Percentiles rank a stretch among this genome's conserved stretches.
phyloP scores from a whole-genome alignment of 64 coral and sea anemone species.

The Hydrozoanthus tunicans region DNA sequence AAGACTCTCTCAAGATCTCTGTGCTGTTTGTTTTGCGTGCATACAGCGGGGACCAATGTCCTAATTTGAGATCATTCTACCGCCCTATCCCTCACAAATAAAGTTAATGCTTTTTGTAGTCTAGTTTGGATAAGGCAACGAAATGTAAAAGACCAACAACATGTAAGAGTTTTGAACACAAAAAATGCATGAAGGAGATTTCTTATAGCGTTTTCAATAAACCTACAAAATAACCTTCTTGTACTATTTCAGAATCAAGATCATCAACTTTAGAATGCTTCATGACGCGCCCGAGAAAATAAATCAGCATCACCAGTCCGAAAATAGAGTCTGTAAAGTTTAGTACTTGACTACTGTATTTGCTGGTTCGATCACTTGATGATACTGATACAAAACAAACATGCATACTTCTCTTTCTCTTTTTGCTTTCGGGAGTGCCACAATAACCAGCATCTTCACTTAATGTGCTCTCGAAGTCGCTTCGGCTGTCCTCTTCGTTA shows the following conservation, averaged over 20 bases:
- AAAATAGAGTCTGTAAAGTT: background rate
- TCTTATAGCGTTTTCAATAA: too few relatives aligned
- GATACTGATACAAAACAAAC: background rate
- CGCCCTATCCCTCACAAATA: too few relatives aligned
- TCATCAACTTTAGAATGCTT: too few relatives aligned
- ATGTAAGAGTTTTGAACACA: too few relatives aligned
- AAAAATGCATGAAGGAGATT: too few relatives aligned
- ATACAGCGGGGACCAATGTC: too few relatives aligned
- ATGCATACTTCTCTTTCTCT: slow-evolving; percentile 51
- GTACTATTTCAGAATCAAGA: too few relatives aligned
- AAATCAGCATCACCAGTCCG: background rate
- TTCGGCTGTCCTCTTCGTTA: slow-evolving; percentile 18
- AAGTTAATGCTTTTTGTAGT: too few relatives aligned
- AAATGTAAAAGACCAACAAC: too few relatives aligned
- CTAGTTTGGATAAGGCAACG: too few relatives aligned
- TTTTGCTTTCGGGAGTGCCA: slow-evolving; percentile 44
- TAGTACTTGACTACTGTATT: background rate
- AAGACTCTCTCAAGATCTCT: background rate
- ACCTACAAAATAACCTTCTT: too few relatives aligned
- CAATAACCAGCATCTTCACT: slow-evolving; percentile 44
- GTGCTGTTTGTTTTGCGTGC: background rate
- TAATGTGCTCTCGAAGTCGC: slow-evolving; percentile 10
- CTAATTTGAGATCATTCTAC: too few relatives aligned
- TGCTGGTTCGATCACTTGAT: background rate
- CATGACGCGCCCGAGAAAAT: background rate